Percentiles rank a stretch among this genome's conserved stretches.
phyloP scores from a whole-genome alignment of 2,888 invertebrate genomes.

The Biston stratarius region DNA sequence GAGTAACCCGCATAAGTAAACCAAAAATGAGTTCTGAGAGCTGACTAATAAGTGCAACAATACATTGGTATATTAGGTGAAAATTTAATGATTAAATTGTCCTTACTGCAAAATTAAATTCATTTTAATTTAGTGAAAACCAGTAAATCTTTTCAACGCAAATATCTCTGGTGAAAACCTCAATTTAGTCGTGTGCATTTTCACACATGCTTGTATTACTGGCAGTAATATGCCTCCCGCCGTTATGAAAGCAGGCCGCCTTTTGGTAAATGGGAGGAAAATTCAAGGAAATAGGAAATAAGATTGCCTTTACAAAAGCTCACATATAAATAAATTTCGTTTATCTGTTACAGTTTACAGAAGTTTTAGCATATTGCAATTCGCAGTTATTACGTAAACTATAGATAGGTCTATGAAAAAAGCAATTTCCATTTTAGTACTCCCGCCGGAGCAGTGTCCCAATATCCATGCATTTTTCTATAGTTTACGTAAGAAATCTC shows the following conservation, averaged over 20 bases:
- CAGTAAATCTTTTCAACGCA: slow-evolving; percentile 6
- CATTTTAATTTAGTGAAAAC: slow-evolving; percentile 4
- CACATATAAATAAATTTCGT: too few species aligned
- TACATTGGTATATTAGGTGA: background rate
- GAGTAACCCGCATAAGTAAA: too few species aligned
- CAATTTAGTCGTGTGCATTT: slow-evolving; percentile 32
- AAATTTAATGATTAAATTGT: background rate
- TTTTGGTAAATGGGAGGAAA: slow-evolving; percentile 9
- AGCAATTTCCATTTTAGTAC: too few species aligned
- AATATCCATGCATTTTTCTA: too few species aligned
- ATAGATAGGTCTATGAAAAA: too few species aligned
- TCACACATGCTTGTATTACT: slow-evolving; percentile 40
- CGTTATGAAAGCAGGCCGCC: slow-evolving; percentile 38
- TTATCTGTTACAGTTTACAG: too few species aligned
- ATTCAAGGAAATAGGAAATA: slow-evolving; percentile 9
- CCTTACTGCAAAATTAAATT: background rate
- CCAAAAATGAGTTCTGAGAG: too few species aligned
- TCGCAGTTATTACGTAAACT: too few species aligned
- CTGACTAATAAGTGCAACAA: too few species aligned
- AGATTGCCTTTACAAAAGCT: background rate
- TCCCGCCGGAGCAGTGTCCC: too few species aligned
- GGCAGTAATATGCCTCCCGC: slow-evolving; percentile 42
- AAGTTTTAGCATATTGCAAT: too few species aligned
- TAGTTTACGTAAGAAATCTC: too few species aligned
- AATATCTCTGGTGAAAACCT: slow-evolving; percentile 13